These are phyloP conservation scores for Vulpes ferrilata DNA, from an alignment of 2,113 vertebrate species.

Conservation along the genomic window DNA sequence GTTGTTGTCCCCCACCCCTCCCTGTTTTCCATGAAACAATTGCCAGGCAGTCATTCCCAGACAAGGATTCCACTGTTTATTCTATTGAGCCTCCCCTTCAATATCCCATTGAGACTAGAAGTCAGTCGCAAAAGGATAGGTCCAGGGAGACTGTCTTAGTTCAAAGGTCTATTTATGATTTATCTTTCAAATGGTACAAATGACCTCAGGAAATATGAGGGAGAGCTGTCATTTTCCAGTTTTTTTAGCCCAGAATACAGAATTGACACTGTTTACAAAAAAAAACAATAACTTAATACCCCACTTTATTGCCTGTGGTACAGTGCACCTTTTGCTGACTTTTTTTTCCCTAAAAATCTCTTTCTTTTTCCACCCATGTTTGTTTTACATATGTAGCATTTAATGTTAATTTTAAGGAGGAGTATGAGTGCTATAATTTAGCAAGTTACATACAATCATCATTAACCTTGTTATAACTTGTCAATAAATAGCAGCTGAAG, in stretches of 20 bases:
- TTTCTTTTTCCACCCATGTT: neutral
- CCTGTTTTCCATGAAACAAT: constrained; percentile 88
- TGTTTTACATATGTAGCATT: neutral
- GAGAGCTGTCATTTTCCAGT: constrained; percentile 55
- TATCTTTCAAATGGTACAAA: constrained; percentile 83
- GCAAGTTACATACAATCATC: constrained; percentile 21
- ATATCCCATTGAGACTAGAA: constrained; percentile 82
- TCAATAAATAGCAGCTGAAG: constrained; percentile 15
- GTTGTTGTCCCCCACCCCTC: constrained; percentile 77
- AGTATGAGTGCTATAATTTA: constrained; percentile 8
- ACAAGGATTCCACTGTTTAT: constrained; percentile 84
- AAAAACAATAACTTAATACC: neutral
- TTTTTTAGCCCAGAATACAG: constrained; percentile 67
- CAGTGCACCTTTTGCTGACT: neutral
- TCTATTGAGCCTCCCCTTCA: constrained; percentile 79
- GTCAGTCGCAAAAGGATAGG: constrained; percentile 77
- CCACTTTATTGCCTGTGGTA: neutral
- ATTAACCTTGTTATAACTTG: constrained; percentile 50
- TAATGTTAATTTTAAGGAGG: constrained; percentile 32
- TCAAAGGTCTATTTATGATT: constrained; percentile 84
- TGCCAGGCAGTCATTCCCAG: constrained; percentile 89
- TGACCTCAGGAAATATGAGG: constrained; percentile 76
- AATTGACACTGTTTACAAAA: constrained; percentile 73
- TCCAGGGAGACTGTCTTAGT: constrained; percentile 79
- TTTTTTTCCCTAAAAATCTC: neutral